Conservation (phyloP, 2,113 vertebrate species). For the Probosciger aterrimus region DNA sequence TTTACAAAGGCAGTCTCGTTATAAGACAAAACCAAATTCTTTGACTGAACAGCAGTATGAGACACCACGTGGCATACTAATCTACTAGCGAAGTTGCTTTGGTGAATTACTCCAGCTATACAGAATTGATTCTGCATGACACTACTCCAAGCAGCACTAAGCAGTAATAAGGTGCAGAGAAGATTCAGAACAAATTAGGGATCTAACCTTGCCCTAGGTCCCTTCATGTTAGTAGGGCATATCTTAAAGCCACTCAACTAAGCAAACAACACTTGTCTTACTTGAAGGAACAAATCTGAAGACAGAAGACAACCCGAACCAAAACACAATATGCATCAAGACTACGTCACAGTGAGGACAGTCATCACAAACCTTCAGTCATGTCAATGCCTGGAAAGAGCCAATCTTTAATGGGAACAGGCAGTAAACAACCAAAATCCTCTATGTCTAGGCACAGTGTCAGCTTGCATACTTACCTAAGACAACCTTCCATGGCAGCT, state of each 20-base stretch:
- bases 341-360: background rate
- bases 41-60: background rate
- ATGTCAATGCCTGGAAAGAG: background rate
- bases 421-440: background rate
- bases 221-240: background rate
- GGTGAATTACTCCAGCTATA: background rate
- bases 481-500: conserved; percentile 38
- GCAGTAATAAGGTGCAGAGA: background rate
- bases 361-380: background rate
- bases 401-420: background rate
- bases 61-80: background rate
- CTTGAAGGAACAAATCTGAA: background rate
- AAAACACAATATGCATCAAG: background rate
- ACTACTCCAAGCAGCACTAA: background rate
- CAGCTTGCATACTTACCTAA: conserved; percentile 33
- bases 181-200: background rate
- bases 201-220: background rate
- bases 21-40: background rate
- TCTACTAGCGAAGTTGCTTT: background rate
- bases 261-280: background rate
- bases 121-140: background rate
- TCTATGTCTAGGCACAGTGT: background rate
- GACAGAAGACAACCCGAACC: background rate
- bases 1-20: background rate
- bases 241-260: background rate